Evolutionary conservation across 1,140 invertebrate genomes (phyloP).

Genomic region (Vanessa tameamea): DNA sequence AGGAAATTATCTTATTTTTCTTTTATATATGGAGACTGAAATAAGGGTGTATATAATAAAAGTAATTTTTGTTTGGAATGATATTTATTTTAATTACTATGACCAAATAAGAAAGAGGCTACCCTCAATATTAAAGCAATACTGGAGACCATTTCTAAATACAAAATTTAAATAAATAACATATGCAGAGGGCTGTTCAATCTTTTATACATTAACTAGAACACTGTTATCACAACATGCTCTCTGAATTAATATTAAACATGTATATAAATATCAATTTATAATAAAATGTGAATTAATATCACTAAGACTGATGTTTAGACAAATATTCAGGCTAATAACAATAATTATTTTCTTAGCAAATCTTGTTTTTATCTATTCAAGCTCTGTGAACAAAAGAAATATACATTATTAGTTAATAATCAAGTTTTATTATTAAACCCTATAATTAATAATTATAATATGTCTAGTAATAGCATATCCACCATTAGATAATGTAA

Average conservation of each 20-base stretch:
- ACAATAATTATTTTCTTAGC: conserved; percentile 34
- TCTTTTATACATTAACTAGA: conserved; percentile 30
- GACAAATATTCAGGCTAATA: conserved; percentile 44
- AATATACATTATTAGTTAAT: conserved; percentile 14
- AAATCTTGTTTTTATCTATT: conserved; percentile 32
- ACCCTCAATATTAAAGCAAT: conserved; percentile 39
- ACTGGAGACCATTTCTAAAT: conserved; percentile 50
- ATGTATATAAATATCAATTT: conserved; percentile 35
- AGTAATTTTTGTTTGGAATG: conserved; percentile 58
- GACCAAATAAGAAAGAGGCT: conserved; percentile 47
- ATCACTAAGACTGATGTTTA: conserved; percentile 45
- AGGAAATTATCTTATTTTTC: background rate
- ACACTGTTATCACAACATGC: conserved; percentile 34
- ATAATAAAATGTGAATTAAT: conserved; percentile 54
- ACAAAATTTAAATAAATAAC: conserved; percentile 60
- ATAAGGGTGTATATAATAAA: conserved; percentile 15
- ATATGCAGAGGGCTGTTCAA: conserved; percentile 34
- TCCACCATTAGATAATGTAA: too few relatives aligned
- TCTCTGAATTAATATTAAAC: conserved; percentile 37
- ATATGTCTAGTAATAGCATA: background rate
- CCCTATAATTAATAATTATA: background rate
- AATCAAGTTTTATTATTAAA: background rate
- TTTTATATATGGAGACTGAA: conserved; percentile 1
- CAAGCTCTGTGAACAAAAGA: conserved; percentile 56
- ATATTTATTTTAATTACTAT: conserved; percentile 66